Percentiles rank a stretch among this genome's conserved stretches.
Evolutionary conservation across 2,113 vertebrate genomes (phyloP).

Genomic region (Felis chaus): DNA sequence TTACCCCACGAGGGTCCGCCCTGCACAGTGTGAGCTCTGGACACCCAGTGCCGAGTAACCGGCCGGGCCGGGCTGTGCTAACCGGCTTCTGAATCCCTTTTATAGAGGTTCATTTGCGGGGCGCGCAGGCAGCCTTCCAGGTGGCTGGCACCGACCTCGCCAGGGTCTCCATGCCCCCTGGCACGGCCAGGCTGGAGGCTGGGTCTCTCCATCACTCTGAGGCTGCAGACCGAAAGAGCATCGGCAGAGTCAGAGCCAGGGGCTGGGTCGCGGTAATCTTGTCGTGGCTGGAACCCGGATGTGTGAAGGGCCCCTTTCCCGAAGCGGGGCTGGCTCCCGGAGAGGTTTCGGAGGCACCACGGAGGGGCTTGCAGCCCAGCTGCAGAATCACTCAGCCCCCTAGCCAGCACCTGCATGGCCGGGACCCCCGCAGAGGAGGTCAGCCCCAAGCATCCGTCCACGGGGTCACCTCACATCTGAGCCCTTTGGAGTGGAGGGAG

Average conservation of each 20-base stretch:
- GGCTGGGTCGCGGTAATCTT: background rate
- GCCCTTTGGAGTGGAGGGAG: background rate
- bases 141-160: background rate
- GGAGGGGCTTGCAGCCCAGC: background rate
- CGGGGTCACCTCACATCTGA: rapidly evolving
- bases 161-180: background rate
- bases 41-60: too few species aligned
- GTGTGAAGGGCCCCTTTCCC: background rate
- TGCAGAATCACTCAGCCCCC: background rate
- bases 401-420: background rate
- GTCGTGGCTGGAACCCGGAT: background rate
- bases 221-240: background rate
- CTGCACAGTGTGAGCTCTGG: too few species aligned
- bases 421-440: rapidly evolving
- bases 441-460: background rate
- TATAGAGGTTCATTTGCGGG: background rate
- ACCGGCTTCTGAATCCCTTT: background rate
- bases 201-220: background rate
- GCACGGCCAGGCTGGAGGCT: background rate
- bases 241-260: background rate
- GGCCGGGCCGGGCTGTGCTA: background rate
- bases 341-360: background rate
- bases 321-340: background rate
- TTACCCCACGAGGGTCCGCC: too few species aligned
- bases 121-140: background rate